Evolutionary conservation across 2,797 vertebrate species (phyloP), one percentile per base, ranked within the genome.

Genomic region (Taenioides sp.): DNA sequence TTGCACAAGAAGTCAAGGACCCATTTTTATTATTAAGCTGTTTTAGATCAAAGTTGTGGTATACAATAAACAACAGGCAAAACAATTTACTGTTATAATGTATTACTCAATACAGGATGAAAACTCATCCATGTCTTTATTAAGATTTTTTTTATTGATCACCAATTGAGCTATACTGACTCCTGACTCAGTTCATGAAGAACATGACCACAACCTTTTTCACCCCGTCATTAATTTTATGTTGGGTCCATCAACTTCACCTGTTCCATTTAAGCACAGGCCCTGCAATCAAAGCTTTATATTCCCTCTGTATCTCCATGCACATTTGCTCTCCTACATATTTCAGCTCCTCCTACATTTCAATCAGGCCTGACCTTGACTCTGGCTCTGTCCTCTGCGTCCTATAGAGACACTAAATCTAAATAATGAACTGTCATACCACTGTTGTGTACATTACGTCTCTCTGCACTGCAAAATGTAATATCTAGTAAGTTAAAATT

Each of bases 351-450:
- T 49, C 62, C 37, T 25, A 57, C 43, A 16, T 69, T 67, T 67
- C 66, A 20, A 31, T 77, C 57, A 75, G 69, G 34, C 49, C 72
- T 40, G 64, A 68, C 72, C 66, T 77, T 75, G 64, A 83, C 63
- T 74, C 22, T 3, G 22, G 18, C 50, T 27, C 2, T 20, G 43
- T 66, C 70, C 65, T 25, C 20, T 49, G 11, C 5, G 59, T 74
- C 60, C 68, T 40, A 50, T 59, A 58, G 27, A 12, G 31, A 66
- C 37, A 40, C 69, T 75, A 40, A 70, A 62, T 58, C 43, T 73
- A 47, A 73, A 68, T 65, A 57, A 49, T 70, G 20, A 73, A 52
- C 37, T 22, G 4, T 62, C 65, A 31, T 20, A 34, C 1, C 37
- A 14, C 71, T 64, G 57, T 22, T 28, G 43, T 62, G 50, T 70